Evolutionary conservation across 2,888 invertebrate genomes (phyloP), one percentile per base, ranked within the genome.

Genomic region (Zygaena filipendulae): DNA sequence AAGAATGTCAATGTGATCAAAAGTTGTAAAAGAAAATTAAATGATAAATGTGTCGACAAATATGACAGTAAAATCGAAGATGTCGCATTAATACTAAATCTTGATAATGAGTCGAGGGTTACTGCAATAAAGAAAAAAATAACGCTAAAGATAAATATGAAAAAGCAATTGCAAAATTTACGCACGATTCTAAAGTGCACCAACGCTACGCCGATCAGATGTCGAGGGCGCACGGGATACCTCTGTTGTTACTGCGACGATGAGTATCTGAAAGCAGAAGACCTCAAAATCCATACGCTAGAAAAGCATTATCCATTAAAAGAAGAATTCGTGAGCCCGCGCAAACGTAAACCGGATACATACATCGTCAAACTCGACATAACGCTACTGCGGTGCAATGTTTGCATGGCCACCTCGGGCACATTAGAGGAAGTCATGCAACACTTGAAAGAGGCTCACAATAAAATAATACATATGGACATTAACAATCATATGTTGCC

Each of bases 311-410:
- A n/a, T n/a, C n/a, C n/a, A n/a, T n/a, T n/a, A n/a, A n/a, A n/a
- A n/a, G n/a, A n/a, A n/a, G n/a, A n/a, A n/a, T n/a, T n/a, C n/a
- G n/a, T n/a, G n/a, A n/a, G n/a, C n/a, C n/a, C n/a, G n/a, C n/a
- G n/a, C n/a, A n/a, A n/a, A n/a, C n/a, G n/a, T n/a, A n/a, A n/a
- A n/a, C n/a, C n/a, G n/a, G n/a, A n/a, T n/a, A 40, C 44, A 9
- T 56, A 56, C 34, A 40, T 55, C 5, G 47, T 62, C 0, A 60
- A 62, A 38, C 31, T 72, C 0, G 72, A 72, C 13, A 50, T 71
- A 3, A 69, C 72, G 0, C 39, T 33, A 3, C 34, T 71, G 1
- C 38, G 43, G 26, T 74, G 72, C 35, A 54, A 41, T 6, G 32
- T 62, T 2, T 71, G 72, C 27, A 24, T 35, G 0, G 4, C 12